Evolutionary conservation across 2,113 vertebrate species (phyloP).

Genomic region (Cyprichromis sp.): DNA sequence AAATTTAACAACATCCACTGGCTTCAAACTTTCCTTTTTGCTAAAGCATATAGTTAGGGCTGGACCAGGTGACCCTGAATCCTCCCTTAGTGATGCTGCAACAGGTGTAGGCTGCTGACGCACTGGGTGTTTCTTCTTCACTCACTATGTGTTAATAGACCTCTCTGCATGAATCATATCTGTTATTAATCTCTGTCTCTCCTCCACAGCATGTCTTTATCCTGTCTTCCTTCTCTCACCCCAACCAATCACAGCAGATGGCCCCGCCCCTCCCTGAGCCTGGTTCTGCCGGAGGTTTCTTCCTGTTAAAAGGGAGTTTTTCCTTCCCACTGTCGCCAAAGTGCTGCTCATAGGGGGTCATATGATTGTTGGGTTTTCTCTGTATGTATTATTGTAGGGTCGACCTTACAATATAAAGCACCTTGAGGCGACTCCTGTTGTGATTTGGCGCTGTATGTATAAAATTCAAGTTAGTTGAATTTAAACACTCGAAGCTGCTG

Average conservation of each 20-base stretch:
- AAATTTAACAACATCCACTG: no score
- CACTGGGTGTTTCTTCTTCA: accelerated
- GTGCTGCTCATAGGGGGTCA: neutral
- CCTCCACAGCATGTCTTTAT: neutral
- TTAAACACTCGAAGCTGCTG: neutral
- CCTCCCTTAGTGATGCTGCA: neutral
- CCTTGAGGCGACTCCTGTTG: accelerated
- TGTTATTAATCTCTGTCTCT: neutral
- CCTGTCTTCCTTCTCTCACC: neutral
- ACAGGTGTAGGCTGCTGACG: accelerated
- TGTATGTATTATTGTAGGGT: no score
- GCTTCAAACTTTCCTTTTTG: no score
- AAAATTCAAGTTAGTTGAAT: neutral
- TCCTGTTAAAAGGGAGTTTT: neutral
- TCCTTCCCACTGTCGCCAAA: neutral
- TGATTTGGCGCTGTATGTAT: accelerated
- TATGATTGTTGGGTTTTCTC: neutral
- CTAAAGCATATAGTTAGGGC: no score
- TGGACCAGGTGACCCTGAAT: neutral
- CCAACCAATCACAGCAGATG: neutral
- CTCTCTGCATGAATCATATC: neutral
- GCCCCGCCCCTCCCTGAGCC: neutral
- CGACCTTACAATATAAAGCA: accelerated
- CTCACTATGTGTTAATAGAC: accelerated
- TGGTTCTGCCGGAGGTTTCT: neutral